Evolutionary conservation across 2,888 invertebrate genomes (phyloP).

Genomic region (Drosophila silvestris): DNA sequence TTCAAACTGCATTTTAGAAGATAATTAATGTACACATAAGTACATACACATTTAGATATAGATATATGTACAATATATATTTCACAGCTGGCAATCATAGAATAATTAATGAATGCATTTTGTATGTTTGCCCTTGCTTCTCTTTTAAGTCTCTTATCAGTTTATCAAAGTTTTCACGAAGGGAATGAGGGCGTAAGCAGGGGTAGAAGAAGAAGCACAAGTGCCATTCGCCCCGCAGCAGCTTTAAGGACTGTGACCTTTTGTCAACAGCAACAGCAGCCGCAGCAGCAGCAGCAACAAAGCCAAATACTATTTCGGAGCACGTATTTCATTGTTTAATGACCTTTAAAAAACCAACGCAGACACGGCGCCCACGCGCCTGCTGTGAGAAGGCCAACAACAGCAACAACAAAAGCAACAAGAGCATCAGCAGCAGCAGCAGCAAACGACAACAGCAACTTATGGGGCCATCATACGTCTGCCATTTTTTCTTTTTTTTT

Average conservation of each 20-base stretch:
- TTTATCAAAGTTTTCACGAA: conserved; percentile 1
- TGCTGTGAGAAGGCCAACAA: conserved; percentile 58
- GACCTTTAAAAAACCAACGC: conserved; percentile 80
- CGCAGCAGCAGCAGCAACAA: conserved; percentile 25
- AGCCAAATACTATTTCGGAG: conserved; percentile 59
- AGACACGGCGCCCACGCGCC: conserved; percentile 67
- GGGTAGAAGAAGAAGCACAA: conserved; percentile 6
- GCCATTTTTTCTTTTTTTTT: conserved; percentile 48
- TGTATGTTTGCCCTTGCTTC: conserved; percentile 14
- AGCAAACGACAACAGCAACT: conserved; percentile 26
- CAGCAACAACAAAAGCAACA: conserved; percentile 26
- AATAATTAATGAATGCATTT: conserved; percentile 63
- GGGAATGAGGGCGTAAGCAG: conserved; percentile 15
- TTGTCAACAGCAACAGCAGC: conserved; percentile 35
- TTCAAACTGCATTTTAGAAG: conserved; percentile 46
- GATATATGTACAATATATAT: neutral
- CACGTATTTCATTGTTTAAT: conserved; percentile 78
- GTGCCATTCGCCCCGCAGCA: conserved; percentile 39
- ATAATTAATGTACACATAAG: conserved; percentile 9
- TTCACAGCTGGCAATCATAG: conserved; percentile 23
- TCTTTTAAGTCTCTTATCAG: conserved; percentile 54
- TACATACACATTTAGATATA: neutral
- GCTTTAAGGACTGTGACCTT: conserved; percentile 76
- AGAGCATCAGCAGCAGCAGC: conserved; percentile 5
- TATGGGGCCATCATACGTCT: conserved; percentile 42